These are phyloP conservation scores for Syngnathoides biaculeatus DNA, from an alignment of 2,113 vertebrate genomes.

Conservation along the genomic window DNA sequence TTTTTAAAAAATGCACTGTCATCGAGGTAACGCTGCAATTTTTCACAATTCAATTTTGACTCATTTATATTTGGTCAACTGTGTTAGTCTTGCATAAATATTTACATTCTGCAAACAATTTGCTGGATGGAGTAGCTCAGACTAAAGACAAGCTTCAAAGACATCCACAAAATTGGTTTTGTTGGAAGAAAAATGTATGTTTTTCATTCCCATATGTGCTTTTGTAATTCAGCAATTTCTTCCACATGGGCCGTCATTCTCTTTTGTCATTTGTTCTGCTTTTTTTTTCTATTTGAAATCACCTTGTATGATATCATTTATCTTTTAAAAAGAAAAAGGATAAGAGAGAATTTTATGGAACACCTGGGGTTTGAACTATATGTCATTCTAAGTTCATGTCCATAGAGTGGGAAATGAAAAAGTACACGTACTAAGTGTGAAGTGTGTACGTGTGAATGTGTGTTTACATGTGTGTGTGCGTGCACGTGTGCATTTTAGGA, in stretches of 20 bases:
- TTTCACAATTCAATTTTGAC: background rate
- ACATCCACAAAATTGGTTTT: constrained; percentile 64
- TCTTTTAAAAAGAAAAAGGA: constrained; percentile 40
- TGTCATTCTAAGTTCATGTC: constrained; percentile 46
- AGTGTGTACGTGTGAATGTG: too few relatives aligned
- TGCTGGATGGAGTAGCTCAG: constrained; percentile 30
- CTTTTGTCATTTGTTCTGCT: constrained; percentile 25
- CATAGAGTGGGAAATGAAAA: constrained; percentile 35
- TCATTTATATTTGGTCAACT: constrained; percentile 26
- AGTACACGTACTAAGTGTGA: constrained; percentile 15
- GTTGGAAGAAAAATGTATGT: constrained; percentile 53
- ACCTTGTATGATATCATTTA: constrained; percentile 48
- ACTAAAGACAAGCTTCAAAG: constrained; percentile 51
- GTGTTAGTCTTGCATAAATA: constrained; percentile 47
- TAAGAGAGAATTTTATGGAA: constrained; percentile 36
- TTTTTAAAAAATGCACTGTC: constrained; percentile 8
- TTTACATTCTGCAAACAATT: constrained; percentile 14
- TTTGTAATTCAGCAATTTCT: constrained; percentile 30
- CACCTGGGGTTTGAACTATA: constrained; percentile 34
- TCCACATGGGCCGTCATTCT: constrained; percentile 34
- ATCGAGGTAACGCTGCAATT: constrained; percentile 5
- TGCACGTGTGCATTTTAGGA: background rate
- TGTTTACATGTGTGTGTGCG: background rate
- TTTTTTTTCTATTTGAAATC: constrained; percentile 43
- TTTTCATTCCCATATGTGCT: constrained; percentile 2